These are phyloP conservation scores for Myiotriccus ornatus DNA, from an alignment of 2,797 vertebrate genomes.

Conservation along the genomic window DNA sequence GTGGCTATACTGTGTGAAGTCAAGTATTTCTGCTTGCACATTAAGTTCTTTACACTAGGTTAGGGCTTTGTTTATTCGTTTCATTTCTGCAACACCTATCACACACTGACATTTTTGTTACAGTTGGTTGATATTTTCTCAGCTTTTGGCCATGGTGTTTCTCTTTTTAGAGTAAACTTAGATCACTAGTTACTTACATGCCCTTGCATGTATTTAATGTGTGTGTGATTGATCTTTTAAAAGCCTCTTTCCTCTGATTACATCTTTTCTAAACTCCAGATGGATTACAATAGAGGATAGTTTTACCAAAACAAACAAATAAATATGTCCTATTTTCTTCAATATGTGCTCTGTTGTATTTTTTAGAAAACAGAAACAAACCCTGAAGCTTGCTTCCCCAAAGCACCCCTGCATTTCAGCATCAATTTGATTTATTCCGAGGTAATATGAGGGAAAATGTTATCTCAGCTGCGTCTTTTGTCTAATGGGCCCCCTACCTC, in stretches of 20 bases:
- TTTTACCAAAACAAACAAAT: background rate
- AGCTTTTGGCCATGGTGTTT: background rate
- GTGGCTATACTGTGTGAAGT: background rate
- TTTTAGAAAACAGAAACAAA: background rate
- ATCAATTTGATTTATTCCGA: background rate
- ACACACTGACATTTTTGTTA: background rate
- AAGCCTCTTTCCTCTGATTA: background rate
- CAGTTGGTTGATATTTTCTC: background rate
- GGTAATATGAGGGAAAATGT: background rate
- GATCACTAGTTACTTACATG: background rate
- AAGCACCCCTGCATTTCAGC: background rate
- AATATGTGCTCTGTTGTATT: background rate
- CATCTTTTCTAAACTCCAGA: background rate
- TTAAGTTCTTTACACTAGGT: background rate
- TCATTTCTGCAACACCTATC: background rate
- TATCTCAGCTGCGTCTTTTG: background rate
- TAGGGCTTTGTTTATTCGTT: background rate
- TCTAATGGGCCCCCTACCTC: background rate
- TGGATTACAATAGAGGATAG: background rate
- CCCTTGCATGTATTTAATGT: background rate
- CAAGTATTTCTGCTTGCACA: background rate
- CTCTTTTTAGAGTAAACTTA: background rate
- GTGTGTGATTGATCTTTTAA: background rate
- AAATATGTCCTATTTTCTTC: background rate
- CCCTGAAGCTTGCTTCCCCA: background rate